Base-by-base conservation (phyloP, 1,140 invertebrate genomes). In the Colletes gigas region DNA sequence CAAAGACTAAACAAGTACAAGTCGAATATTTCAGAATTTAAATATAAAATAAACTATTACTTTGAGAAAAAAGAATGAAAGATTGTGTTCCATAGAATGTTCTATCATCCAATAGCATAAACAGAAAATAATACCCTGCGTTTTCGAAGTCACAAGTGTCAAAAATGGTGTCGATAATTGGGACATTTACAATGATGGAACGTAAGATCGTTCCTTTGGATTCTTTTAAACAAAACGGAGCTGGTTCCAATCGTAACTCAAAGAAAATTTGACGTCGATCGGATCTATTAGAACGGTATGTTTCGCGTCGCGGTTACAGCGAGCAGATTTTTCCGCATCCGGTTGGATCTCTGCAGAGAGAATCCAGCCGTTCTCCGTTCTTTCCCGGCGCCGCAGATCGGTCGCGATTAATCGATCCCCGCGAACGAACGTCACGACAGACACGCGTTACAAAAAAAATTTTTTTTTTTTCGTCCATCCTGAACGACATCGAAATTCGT, bases 371-470 rank as follows among this genome's bases (percentile, higher is more conserved):
- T 85, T 59, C 78, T 62, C 66, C 67, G 52, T 81, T 71, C 52
- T 54, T 80, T 78, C 57, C 5, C 55, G 62, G 77, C 78, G 76
- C 72, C 77, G 82, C 70, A 82, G 70, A 83, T 75, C 81, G 75
- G 47, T 77, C 73, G 30, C 57, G 83, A 83, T 86, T 76, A 82
- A 72, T 83, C 69, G 82, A 78, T 59, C 81, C 70, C 70, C 81
- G 79, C 39, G 30, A 30, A 30, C 30, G 30, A 30, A 30, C 30
- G 30, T 30, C 30, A 30, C 30, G 60, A 39, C 8, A 1, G 12
- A 14, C 60, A 39, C 60, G 30, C 73, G 82, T 69, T 84, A 62
- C 59, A 15, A n/a, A 62, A 15, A n/a, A 62, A 21, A 5, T 4
- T 10, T 63, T 39, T 39, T 7, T 21, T 10, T 19, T 39, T 41